Conservation (phyloP, 2,113 vertebrate species). For the Laterallus jamaicensis region DNA sequence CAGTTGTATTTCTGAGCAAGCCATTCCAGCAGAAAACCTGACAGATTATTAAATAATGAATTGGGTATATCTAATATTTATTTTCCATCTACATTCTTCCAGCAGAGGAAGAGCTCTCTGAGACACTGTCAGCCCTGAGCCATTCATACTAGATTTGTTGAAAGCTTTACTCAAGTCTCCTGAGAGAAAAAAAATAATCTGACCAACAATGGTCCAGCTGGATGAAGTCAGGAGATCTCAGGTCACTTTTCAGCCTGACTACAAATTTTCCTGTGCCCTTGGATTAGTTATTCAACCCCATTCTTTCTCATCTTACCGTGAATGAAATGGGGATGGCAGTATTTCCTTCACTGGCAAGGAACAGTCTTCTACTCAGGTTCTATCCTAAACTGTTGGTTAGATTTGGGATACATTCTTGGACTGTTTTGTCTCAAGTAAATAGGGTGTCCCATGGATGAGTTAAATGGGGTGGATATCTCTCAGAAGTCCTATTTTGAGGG, state of each 20-base stretch:
- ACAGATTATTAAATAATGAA: not conserved
- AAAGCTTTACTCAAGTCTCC: not conserved
- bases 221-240: not conserved
- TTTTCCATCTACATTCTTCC: not conserved
- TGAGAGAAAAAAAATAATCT: not conserved
- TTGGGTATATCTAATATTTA: not conserved
- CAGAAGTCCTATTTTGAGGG: not conserved
- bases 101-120: not conserved
- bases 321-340: not conserved
- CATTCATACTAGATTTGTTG: not conserved
- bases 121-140: not conserved
- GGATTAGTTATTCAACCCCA: not conserved
- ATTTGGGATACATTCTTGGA: not conserved
- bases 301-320: not conserved
- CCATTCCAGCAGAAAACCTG: not conserved
- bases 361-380: not conserved
- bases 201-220: not conserved
- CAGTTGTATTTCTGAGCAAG: not conserved
- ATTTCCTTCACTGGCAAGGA: constrained; percentile 4
- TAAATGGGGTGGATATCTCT: not conserved
- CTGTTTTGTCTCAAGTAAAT: not conserved
- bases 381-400: not conserved
- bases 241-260: not conserved
- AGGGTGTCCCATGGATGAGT: not conserved
- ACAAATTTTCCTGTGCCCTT: not conserved